A percentile compares a stretch with the other conserved stretches of the same genome.
These are phyloP conservation scores for Leptarthrus brevirostris DNA, from an alignment of 2,888 invertebrate genomes.

Conservation along the genomic window DNA sequence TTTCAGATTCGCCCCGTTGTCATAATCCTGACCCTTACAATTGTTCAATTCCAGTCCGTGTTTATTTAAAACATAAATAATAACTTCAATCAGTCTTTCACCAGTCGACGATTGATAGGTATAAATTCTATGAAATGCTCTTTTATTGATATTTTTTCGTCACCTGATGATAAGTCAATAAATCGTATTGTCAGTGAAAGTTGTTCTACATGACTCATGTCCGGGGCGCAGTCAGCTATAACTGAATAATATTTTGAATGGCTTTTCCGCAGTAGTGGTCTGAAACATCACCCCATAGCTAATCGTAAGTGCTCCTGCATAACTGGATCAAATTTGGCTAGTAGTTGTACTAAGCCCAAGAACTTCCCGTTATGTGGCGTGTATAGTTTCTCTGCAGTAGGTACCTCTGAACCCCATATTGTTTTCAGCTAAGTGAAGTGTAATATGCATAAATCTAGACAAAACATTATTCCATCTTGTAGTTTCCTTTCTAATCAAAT, in stretches of 20 bases:
- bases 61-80: not conserved
- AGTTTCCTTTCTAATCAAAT: too few relatives aligned
- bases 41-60: not conserved
- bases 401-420: not conserved
- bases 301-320: not conserved
- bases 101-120: not conserved
- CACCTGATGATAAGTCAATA: not conserved
- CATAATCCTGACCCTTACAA: not conserved
- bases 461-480: too few relatives aligned
- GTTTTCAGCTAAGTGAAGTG: too few relatives aligned
- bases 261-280: not conserved
- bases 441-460: too few relatives aligned
- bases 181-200: not conserved
- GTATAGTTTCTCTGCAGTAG: not conserved
- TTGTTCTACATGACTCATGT: conserved; percentile 11
- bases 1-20: not conserved
- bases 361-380: not conserved
- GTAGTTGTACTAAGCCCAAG: not conserved
- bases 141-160: not conserved
- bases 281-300: not conserved
- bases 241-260: conserved; percentile 20
- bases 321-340: conserved; percentile 7
- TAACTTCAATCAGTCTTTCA: not conserved
- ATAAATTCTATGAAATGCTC: conserved; percentile 21
- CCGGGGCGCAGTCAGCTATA: conserved; percentile 18